phyloP scores from a whole-genome alignment of 2,888 invertebrate genomes.

The Drosophila longiperda region DNA sequence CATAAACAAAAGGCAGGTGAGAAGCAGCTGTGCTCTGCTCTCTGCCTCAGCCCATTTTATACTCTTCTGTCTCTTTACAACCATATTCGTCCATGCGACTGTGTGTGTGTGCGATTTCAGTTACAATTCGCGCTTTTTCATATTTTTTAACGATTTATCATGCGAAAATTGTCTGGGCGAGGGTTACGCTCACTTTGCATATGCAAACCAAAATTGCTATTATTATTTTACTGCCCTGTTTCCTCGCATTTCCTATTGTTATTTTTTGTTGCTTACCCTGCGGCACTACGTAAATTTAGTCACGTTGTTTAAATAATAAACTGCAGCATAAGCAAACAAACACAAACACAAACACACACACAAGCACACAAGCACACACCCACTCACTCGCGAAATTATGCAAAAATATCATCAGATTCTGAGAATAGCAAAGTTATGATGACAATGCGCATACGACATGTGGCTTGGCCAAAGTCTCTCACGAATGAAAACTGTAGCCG shows the following conservation, averaged over 20 bases:
- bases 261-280: conserved; percentile 25
- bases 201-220: conserved; percentile 63
- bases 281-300: conserved; percentile 72
- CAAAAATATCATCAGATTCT: conserved; percentile 63
- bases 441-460: conserved; percentile 73
- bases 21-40: conserved; percentile 24
- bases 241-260: conserved; percentile 35
- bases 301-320: conserved; percentile 81
- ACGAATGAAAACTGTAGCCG: conserved; percentile 25
- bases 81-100: conserved; percentile 8
- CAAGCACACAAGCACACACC: conserved; percentile 20
- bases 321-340: conserved; percentile 54
- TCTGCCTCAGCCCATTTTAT: not conserved
- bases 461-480: conserved; percentile 25
- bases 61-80: conserved; percentile 6
- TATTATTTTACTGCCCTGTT: conserved; percentile 71
- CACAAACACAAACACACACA: conserved; percentile 24
- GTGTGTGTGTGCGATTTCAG: conserved; percentile 57
- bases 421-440: conserved; percentile 66
- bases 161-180: conserved; percentile 76
- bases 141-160: conserved; percentile 82
- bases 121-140: conserved; percentile 74
- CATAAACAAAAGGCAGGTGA: conserved; percentile 76
- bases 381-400: conserved; percentile 61
- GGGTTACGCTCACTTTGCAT: conserved; percentile 68